Percentiles rank a stretch among this genome's conserved stretches.
These are phyloP conservation scores for Stegostoma tigrinum DNA, from an alignment of 2,113 vertebrate species.

Conservation along the genomic window DNA sequence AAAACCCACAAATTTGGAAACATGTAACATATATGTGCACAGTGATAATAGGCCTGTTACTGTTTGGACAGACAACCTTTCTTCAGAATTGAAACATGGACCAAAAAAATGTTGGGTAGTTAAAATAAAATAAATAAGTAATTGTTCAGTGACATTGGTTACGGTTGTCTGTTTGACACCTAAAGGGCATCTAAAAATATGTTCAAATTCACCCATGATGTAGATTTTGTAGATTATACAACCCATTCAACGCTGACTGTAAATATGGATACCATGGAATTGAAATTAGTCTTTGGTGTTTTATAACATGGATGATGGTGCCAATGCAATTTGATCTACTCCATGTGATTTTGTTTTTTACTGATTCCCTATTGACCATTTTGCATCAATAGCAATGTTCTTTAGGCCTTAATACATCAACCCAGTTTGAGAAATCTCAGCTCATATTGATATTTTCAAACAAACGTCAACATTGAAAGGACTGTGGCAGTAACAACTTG, in stretches of 20 bases:
- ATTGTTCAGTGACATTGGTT: neutral
- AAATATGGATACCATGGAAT: neutral
- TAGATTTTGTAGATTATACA: neutral
- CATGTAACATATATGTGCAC: neutral
- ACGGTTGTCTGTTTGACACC: neutral
- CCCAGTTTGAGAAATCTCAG: neutral
- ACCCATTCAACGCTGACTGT: neutral
- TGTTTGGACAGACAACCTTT: too few relatives aligned
- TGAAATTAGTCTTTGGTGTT: neutral
- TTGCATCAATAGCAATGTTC: neutral
- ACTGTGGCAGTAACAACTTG: neutral
- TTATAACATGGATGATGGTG: neutral
- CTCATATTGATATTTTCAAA: neutral
- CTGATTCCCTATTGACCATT: neutral
- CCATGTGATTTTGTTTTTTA: neutral
- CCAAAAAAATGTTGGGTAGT: too few relatives aligned
- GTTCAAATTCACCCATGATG: too few relatives aligned
- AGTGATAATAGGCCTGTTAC: too few relatives aligned
- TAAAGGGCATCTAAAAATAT: neutral
- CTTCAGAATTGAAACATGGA: neutral
- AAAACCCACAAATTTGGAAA: neutral
- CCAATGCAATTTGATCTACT: neutral
- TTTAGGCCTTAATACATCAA: neutral
- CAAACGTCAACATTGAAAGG: neutral
- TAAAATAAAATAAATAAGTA: too few relatives aligned